A percentile compares a stretch with the other conserved stretches of the same genome.
Evolutionary conservation across 2,888 invertebrate species (phyloP).

Genomic region (Hirtodrosophila alboralis): DNA sequence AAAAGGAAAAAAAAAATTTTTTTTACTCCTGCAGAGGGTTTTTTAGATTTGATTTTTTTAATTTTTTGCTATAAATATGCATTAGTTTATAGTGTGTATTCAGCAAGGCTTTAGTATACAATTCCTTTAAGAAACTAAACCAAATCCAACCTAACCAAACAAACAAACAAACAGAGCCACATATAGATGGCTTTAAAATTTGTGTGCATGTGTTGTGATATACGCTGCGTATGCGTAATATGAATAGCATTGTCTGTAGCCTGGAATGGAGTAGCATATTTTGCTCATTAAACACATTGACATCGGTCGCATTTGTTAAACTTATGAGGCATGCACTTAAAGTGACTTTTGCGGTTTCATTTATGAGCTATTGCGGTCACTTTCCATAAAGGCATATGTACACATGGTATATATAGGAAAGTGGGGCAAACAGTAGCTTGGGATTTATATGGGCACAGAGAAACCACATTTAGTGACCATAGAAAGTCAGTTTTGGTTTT

Average conservation of each 20-base stretch:
- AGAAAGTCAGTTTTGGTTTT: constrained; percentile 65
- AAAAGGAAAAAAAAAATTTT: too few species aligned
- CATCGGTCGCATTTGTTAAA: constrained; percentile 33
- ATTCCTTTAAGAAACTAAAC: too few species aligned
- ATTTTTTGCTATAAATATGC: too few species aligned
- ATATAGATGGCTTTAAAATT: too few species aligned
- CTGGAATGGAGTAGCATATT: constrained; percentile 17
- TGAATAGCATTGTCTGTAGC: background rate
- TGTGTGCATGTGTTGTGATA: background rate
- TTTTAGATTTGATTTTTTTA: too few species aligned
- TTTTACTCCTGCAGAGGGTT: too few species aligned
- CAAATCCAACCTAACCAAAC: too few species aligned
- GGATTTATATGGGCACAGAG: constrained; percentile 30
- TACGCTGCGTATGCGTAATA: constrained; percentile 19
- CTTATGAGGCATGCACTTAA: constrained; percentile 63
- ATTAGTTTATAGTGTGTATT: too few species aligned
- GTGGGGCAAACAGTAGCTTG: too few species aligned
- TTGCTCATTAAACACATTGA: constrained; percentile 28
- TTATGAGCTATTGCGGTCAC: constrained; percentile 71
- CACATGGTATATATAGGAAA: too few species aligned
- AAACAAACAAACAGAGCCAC: too few species aligned
- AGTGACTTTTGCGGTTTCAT: constrained; percentile 70
- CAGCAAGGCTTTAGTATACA: too few species aligned
- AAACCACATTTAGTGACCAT: constrained; percentile 64
- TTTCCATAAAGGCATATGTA: constrained; percentile 16